Conservation (phyloP, 2,888 invertebrate genomes). For the Drosophila falleni region DNA sequence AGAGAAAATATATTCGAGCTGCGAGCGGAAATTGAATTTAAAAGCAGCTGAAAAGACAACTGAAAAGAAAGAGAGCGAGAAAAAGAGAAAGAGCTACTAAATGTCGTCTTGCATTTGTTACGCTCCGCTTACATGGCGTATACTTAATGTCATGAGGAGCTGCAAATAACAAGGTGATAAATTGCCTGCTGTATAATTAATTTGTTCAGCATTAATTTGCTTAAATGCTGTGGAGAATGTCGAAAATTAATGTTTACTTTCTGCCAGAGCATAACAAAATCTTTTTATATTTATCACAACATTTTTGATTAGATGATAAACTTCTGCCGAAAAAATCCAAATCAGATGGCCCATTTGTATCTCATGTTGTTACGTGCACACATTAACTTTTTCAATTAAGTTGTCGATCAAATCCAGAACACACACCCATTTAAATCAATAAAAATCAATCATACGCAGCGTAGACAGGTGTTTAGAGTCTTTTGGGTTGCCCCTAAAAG, state of each 20-base stretch:
- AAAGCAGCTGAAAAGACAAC: slow-evolving; percentile 48
- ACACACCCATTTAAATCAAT: slow-evolving; percentile 70
- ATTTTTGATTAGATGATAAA: slow-evolving; percentile 51
- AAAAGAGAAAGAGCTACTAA: slow-evolving; percentile 45
- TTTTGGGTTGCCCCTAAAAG: slow-evolving; percentile 30
- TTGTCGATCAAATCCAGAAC: slow-evolving; percentile 59
- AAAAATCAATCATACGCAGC: slow-evolving; percentile 73
- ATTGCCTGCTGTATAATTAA: slow-evolving; percentile 70
- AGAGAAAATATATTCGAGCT: slow-evolving; percentile 24
- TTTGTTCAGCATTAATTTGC: slow-evolving; percentile 70
- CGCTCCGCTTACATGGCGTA: slow-evolving; percentile 54
- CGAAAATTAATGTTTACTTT: slow-evolving; percentile 68
- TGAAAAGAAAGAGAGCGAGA: neutral
- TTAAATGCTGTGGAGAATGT: slow-evolving; percentile 48
- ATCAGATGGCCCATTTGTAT: slow-evolving; percentile 54
- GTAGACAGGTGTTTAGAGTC: slow-evolving; percentile 24
- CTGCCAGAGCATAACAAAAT: slow-evolving; percentile 17
- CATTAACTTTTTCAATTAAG: slow-evolving; percentile 80
- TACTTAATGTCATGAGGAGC: slow-evolving; percentile 54
- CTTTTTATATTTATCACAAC: slow-evolving; percentile 52
- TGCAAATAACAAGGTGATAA: slow-evolving; percentile 67
- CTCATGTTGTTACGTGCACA: slow-evolving; percentile 47
- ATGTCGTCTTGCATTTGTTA: slow-evolving; percentile 67
- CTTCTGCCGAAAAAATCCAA: slow-evolving; percentile 30
- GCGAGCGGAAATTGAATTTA: slow-evolving; percentile 76